phyloP scores from a whole-genome alignment of 2,113 vertebrate genomes.

The Alligator sinensis region DNA sequence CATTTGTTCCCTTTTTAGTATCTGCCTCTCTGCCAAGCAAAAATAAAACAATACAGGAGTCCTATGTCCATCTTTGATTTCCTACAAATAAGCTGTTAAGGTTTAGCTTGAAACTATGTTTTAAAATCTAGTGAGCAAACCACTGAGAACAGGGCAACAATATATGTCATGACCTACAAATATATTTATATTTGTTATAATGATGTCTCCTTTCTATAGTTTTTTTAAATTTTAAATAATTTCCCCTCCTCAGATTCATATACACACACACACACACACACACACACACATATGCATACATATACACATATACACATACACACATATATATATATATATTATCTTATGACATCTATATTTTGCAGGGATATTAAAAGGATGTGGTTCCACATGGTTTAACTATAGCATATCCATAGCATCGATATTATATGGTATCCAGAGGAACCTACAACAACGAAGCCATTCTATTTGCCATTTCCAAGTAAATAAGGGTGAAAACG shows the following conservation, averaged over 20 bases:
- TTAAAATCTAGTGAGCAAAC: background rate
- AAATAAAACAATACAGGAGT: conserved; percentile 64
- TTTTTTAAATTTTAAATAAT: background rate
- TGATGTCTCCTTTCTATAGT: background rate
- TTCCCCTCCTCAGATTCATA: background rate
- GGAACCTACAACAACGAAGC: background rate
- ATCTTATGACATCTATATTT: background rate
- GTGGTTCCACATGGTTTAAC: background rate
- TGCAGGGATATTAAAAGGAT: background rate
- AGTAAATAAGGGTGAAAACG: background rate
- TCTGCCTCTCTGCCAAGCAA: conserved; percentile 28
- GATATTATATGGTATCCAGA: accelerated
- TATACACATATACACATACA: too few relatives aligned
- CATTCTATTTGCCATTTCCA: accelerated
- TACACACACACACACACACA: background rate
- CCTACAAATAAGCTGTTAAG: conserved; percentile 60
- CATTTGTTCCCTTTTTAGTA: conserved; percentile 24
- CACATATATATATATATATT: too few relatives aligned
- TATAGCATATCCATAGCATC: background rate
- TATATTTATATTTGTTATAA: background rate
- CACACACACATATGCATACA: too few relatives aligned
- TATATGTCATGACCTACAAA: conserved; percentile 20
- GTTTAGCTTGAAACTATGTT: conserved; percentile 33
- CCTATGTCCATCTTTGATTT: conserved; percentile 63
- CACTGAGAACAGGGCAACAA: conserved; percentile 1